phyloP scores from a whole-genome alignment of 2,113 vertebrate genomes.

The Prochilodus magdalenae region DNA sequence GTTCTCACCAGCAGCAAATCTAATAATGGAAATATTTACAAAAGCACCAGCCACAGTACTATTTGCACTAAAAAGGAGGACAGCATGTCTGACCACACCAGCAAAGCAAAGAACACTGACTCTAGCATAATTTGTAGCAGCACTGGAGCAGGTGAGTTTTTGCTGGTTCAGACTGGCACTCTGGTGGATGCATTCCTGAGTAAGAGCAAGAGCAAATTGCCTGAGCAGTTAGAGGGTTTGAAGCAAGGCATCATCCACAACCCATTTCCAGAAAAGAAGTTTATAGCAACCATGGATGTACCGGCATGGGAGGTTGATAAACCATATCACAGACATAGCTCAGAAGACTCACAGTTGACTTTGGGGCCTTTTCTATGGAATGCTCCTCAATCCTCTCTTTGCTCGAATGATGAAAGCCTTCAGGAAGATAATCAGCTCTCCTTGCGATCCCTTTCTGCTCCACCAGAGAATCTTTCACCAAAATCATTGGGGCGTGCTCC shows the following conservation, averaged over 20 bases:
- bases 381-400: conserved; percentile 49
- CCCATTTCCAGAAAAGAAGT: conserved; percentile 82
- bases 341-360: conserved; percentile 72
- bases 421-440: conserved; percentile 48
- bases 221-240: conserved; percentile 80
- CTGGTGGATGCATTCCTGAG: conserved; percentile 79
- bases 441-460: conserved; percentile 40
- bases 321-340: conserved; percentile 79
- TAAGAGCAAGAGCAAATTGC: conserved; percentile 83
- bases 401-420: conserved; percentile 63
- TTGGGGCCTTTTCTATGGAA: conserved; percentile 53
- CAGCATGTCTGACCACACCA: conserved; percentile 45
- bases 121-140: conserved; percentile 61
- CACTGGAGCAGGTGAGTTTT: conserved; percentile 42
- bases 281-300: conserved; percentile 80
- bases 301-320: conserved; percentile 78
- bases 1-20: conserved; percentile 66
- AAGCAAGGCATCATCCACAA: conserved; percentile 82
- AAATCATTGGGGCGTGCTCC: conserved; percentile 70
- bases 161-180: conserved; percentile 65
- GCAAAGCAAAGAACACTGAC: conserved; percentile 62
- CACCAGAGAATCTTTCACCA: conserved; percentile 48
- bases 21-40: conserved; percentile 74
- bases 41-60: conserved; percentile 52
- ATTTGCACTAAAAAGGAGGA: conserved; percentile 52